Conservation (phyloP, 2,797 vertebrate species). For the Crocidura indochinensis region DNA sequence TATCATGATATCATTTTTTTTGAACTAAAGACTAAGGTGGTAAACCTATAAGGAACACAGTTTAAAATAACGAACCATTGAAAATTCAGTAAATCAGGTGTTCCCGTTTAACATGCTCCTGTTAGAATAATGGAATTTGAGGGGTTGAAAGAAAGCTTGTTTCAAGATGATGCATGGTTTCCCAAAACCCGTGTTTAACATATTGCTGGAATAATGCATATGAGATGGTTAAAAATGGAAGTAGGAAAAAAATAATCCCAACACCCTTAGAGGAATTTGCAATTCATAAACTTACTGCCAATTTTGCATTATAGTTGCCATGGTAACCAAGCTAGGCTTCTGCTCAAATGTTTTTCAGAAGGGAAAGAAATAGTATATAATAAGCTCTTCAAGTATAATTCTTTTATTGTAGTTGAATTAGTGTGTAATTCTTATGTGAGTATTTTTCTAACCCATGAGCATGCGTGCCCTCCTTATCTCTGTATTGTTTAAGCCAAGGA, state of each 20-base stretch:
- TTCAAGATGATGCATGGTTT: constrained; percentile 84
- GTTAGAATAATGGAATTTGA: constrained; percentile 79
- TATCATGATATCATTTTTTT: constrained; percentile 47
- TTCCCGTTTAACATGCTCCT: constrained; percentile 63
- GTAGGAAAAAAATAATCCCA: constrained; percentile 80
- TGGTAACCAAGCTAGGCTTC: constrained; percentile 87
- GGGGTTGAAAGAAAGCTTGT: constrained; percentile 81
- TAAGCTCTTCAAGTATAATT: constrained; percentile 86
- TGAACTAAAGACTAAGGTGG: constrained; percentile 38
- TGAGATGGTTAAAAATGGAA: constrained; percentile 87
- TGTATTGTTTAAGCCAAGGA: constrained; percentile 33
- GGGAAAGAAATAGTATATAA: constrained; percentile 83
- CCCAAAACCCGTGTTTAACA: constrained; percentile 85
- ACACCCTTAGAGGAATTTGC: constrained; percentile 83
- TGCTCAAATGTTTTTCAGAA: constrained; percentile 86
- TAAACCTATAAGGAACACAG: constrained; percentile 12
- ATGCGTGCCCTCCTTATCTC: constrained; percentile 64
- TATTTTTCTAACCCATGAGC: constrained; percentile 81
- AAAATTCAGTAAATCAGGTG: constrained; percentile 62
- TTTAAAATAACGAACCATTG: constrained; percentile 60
- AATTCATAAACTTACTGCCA: constrained; percentile 85
- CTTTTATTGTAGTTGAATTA: constrained; percentile 86
- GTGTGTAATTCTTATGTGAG: constrained; percentile 84
- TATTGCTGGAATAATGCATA: constrained; percentile 86
- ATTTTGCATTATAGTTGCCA: constrained; percentile 87